Evolutionary conservation across 2,797 vertebrate genomes (phyloP), one percentile per base, ranked within the genome.

Genomic region (Clarias fuscus): DNA sequence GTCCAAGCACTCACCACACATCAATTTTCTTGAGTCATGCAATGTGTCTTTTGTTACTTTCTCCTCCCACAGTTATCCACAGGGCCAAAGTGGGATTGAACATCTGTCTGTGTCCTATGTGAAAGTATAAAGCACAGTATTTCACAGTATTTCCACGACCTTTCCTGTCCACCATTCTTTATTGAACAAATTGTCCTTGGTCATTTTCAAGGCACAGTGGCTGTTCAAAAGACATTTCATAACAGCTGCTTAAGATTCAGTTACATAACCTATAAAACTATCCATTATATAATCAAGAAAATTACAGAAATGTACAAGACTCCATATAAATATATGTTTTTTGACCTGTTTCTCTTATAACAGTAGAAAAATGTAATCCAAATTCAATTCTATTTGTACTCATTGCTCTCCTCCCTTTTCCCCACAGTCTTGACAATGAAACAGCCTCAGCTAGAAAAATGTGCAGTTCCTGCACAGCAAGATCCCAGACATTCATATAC

Each of bases 351-450:
- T 18, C 62, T 82, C 67, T 67, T 43, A 37, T 65, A 65, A 48
- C 37, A 81, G 14, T 18, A 81, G 33, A 67, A 27, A 82, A 40
- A 53, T 43, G 7, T 8, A 8, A 43, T 43, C 43, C 43, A 43
- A 43, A 48, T 48, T 48, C 10, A 48, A 53, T 53, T 53, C 22
- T 24, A 48, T 5, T 73, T 72, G 59, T 62, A 85, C 85, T 91
- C 81, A 90, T 56, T 76, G 65, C 65, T 90, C 43, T 89, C 59
- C 83, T 82, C 85, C 91, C 90, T 80, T 17, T 91, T 87, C 85
- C 94, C 93, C 92, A 87, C 96, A 97, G 96, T 95, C 86, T 92
- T 96, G 89, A 95, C 94, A 91, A 94, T 96, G 90, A 96, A 95
- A 93, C 96, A 96, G 95, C 95, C 95, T 92, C 96, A 95, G 88